Percentiles rank a stretch among this genome's conserved stretches.
Evolutionary conservation across 1,140 invertebrate species (phyloP).

Genomic region (Pseudomyrmex pallidus): DNA sequence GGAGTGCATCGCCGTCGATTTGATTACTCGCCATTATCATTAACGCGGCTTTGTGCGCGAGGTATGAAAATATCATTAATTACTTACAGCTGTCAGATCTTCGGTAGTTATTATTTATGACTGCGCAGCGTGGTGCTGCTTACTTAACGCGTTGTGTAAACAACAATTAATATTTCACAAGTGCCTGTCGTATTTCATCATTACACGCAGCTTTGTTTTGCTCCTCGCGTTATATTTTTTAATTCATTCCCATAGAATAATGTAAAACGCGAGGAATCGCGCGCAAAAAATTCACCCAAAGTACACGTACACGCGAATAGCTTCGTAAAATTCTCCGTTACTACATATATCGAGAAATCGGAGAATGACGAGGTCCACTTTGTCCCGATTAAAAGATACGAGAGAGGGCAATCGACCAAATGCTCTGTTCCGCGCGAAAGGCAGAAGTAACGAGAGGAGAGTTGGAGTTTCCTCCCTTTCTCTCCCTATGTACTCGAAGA

Average conservation of each 20-base stretch:
- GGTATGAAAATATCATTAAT: constrained; percentile 26
- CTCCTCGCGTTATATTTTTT: no score
- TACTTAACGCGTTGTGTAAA: no score
- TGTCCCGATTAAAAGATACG: constrained; percentile 23
- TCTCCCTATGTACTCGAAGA: not conserved
- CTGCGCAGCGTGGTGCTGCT: no score
- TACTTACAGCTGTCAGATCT: constrained; percentile 15
- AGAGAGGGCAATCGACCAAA: constrained; percentile 6
- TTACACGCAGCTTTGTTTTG: no score
- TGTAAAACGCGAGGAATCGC: no score
- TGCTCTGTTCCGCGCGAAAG: not conserved
- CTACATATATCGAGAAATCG: not conserved
- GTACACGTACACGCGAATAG: not conserved
- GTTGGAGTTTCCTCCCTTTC: not conserved
- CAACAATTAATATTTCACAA: no score
- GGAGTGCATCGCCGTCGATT: not conserved
- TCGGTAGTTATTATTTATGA: not conserved
- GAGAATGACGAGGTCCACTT: constrained; percentile 2
- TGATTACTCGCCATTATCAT: constrained; percentile 11
- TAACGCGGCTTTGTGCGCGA: not conserved
- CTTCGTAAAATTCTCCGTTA: not conserved
- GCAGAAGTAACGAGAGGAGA: not conserved
- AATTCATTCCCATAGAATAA: no score
- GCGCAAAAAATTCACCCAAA: not conserved
- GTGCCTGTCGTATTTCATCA: no score